Base-by-base conservation (phyloP, 2,888 invertebrate genomes). In the Thera obeliscata region DNA sequence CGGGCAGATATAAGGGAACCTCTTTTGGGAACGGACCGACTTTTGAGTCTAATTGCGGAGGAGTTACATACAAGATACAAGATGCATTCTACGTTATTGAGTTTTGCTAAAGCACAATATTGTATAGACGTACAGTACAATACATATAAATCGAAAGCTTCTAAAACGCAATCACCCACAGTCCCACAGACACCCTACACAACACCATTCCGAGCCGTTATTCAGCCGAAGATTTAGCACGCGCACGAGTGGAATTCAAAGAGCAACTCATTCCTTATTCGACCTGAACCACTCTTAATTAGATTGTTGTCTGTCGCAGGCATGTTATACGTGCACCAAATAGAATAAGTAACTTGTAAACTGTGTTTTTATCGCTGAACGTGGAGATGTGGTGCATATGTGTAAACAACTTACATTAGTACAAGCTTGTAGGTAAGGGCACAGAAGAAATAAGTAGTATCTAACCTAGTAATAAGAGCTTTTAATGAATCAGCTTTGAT, bases 191-290 rank as follows among this genome's bases (percentile, higher is more conserved):
- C 43, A 61, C 12, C 56, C 35, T 35, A 50, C 43, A 43, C 72
- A 69, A 73, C 65, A 73, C 77, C 70, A 78, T 78, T 74, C 75
- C 73, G 73, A 77, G 79, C 85, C 80, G 83, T 83, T 83, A 83
- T 83, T 83, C 83, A 83, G 73, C 73, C 77, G 74, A 80, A 83
- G 76, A 79, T 83, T 76, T 78, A 69, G 77, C 74, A 74, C 74
- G 69, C 71, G 65, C 79, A 67, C 77, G 83, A 72, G 66, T 78
- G 78, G 87, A 85, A 88, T 88, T 79, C 78, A 76, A 83, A 87
- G 75, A 60, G 74, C 74, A 76, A 77, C 82, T 82, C 69, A 80
- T 79, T 81, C 82, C 83, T 75, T 83, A 82, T 84, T 81, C 77
- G 78, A 77, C 74, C 73, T 70, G 74, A 76, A 76, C 78, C 78